Evolutionary conservation across 2,113 vertebrate species (phyloP).

Genomic region (Perognathus longimembris): DNA sequence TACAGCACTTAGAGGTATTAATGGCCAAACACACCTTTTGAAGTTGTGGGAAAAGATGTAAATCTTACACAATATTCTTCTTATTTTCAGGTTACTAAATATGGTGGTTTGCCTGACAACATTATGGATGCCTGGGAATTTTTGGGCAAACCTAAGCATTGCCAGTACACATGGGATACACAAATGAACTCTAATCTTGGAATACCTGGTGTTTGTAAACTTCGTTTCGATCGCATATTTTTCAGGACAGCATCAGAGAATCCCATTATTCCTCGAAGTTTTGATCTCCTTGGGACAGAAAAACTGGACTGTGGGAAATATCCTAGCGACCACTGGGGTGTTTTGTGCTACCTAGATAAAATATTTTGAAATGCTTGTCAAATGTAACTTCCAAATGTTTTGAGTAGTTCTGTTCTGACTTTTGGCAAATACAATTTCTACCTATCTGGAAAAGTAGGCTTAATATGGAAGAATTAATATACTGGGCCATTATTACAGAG

Average conservation of each 20-base stretch:
- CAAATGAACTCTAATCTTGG: constrained; percentile 91
- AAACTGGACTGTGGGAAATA: constrained; percentile 95
- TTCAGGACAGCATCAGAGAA: constrained; percentile 85
- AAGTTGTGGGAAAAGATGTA: background rate
- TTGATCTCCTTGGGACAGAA: constrained; percentile 94
- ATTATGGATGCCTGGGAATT: constrained; percentile 94
- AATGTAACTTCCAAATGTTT: background rate
- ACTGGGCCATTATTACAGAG: background rate
- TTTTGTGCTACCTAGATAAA: constrained; percentile 91
- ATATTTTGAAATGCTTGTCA: constrained; percentile 76
- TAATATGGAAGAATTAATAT: background rate
- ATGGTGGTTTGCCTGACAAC: constrained; percentile 88
- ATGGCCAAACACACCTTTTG: background rate
- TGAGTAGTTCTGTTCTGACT: background rate
- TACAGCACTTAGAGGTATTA: background rate
- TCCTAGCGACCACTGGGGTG: constrained; percentile 97
- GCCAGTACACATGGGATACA: constrained; percentile 97
- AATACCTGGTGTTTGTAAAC: constrained; percentile 84
- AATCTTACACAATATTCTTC: constrained; percentile 5
- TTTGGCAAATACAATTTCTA: background rate
- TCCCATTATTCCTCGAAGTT: constrained; percentile 88
- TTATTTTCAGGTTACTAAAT: constrained; percentile 88
- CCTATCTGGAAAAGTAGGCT: constrained; percentile 3
- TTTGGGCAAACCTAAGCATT: constrained; percentile 92
- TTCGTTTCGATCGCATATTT: constrained; percentile 95